Base-by-base conservation (phyloP, 1,140 invertebrate genomes). In the Pomacea maculata region DNA sequence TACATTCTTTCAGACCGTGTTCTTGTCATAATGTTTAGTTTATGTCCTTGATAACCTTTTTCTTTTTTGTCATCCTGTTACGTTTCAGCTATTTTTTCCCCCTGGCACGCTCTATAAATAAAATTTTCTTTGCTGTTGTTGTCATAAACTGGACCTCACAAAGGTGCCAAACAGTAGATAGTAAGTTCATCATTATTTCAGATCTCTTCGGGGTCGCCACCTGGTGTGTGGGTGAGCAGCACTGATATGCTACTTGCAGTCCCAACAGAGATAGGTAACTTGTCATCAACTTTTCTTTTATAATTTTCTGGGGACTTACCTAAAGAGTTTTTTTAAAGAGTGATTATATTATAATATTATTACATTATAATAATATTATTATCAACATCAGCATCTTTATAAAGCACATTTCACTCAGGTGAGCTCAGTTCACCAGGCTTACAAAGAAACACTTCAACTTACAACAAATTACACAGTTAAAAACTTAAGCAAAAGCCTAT, bases 141-240 rank as follows among this genome's bases (percentile, higher is more conserved):
- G 19, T 78, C 54, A 54, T 34, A 19, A 21, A 74, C 25, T 54
- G 11, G 52, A 55, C 55, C 2, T 17, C 9, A 52, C 29, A 78
- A 61, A n/a, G 55, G 45, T 61, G 12, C 14, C 11, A 19, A 19
- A 57, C 34, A 84, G 74, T 78, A 71, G n/a, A 15, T n/a, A 72
- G 64, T 70, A 45, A 61, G 9, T 61, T 14, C 15, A 61, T 73
- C 82, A 54, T 77, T 61, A 21, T 83, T 89, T 14, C 83, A 91
- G 90, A 80, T 91, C 21, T 87, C 90, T 55, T 82, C 86, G 11
- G 85, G 88, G 65, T 83, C 88, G 0, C 83, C 86, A 21, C 86
- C 88, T 74, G 92, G 92, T 73, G 85, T 93, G n/a, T 93, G 92
- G 92, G 88, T 93, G 11, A 90, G 90, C 82, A 92, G 92, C 85